These are phyloP conservation scores for Leptinotarsa haldemani DNA, from an alignment of 2,888 invertebrate genomes.

Conservation along the genomic window DNA sequence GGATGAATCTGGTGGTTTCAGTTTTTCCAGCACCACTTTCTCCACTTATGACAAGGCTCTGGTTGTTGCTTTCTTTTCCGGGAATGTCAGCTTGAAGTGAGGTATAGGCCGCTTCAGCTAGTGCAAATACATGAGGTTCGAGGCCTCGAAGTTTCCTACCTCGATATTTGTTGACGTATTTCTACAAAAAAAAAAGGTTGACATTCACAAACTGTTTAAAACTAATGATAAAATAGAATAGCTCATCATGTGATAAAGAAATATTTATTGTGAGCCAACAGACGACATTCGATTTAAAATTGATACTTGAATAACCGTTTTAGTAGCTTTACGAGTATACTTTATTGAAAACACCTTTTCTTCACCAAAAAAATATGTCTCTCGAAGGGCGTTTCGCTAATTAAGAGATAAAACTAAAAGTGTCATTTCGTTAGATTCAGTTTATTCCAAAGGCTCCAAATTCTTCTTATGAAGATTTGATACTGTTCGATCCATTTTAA, in stretches of 20 bases:
- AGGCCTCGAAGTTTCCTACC: constrained; percentile 83
- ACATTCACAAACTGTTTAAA: neutral
- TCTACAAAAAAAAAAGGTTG: constrained; percentile 69
- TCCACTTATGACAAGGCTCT: constrained; percentile 86
- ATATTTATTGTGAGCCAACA: too few species aligned
- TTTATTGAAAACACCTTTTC: too few species aligned
- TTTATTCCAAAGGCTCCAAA: too few species aligned
- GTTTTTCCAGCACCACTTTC: constrained; percentile 96
- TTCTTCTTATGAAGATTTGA: too few species aligned
- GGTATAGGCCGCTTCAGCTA: constrained; percentile 89
- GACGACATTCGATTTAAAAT: too few species aligned
- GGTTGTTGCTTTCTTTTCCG: constrained; percentile 66
- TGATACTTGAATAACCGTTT: too few species aligned
- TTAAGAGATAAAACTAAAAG: too few species aligned
- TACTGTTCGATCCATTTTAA: too few species aligned
- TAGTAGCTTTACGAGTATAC: too few species aligned
- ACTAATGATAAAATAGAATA: neutral
- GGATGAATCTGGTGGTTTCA: constrained; percentile 90
- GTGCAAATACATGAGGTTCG: constrained; percentile 90
- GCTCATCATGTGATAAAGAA: neutral
- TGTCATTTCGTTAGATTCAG: too few species aligned
- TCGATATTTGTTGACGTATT: constrained; percentile 84
- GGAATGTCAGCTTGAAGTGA: constrained; percentile 71
- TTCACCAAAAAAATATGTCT: too few species aligned
- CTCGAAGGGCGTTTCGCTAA: too few species aligned